Base-by-base conservation (phyloP, 2,888 invertebrate species). In the Sclerodermus sp. region DNA sequence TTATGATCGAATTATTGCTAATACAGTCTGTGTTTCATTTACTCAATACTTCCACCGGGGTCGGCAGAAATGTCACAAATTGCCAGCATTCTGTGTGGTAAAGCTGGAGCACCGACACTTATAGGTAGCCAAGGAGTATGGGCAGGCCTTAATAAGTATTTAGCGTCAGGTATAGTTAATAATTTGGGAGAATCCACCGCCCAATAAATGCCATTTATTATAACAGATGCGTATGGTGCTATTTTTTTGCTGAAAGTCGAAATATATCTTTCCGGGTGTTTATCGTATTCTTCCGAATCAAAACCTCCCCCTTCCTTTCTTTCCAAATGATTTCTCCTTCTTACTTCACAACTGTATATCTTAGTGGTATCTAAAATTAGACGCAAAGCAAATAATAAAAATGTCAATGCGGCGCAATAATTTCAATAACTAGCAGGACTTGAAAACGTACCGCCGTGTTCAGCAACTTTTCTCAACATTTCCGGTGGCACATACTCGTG, bases 41-140 rank as follows among this genome's bases (percentile, higher is more conserved):
- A 76, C 79, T 99, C 98, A 49, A 98, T 96, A 34, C 95, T 95
- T 47, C 96, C 96, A 1, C 98, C 97, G 0, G 99, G 99, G 80
- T 99, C 99, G 0, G 99, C 99, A 0, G 96, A 96, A 69, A 99
- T 98, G 76, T 99, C 99, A 77, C 98, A 98, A 68, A 99, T 95
- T 2, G 89, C 93, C 56, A 99, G 81, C 86, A 98, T 91, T 57
- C 96, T 83, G 73, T 94, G 93, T 0, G 95, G 94, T 41, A 95
- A 77, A 0, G 91, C 87, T 0, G 95, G 95, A 0, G 93, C 90
- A 0, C 95, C 94, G 46, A 90, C 85, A 58, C 92, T 91, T 29
- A 88, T 89, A 0, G 94, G 93, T 45, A 96, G 77, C 97, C 97
- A 97, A 0, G 97, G 97, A 0, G 93, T 91, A 64, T 91, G 87